phyloP scores from a whole-genome alignment of 2,888 invertebrate species.

The Gisinianus flammeolus region DNA sequence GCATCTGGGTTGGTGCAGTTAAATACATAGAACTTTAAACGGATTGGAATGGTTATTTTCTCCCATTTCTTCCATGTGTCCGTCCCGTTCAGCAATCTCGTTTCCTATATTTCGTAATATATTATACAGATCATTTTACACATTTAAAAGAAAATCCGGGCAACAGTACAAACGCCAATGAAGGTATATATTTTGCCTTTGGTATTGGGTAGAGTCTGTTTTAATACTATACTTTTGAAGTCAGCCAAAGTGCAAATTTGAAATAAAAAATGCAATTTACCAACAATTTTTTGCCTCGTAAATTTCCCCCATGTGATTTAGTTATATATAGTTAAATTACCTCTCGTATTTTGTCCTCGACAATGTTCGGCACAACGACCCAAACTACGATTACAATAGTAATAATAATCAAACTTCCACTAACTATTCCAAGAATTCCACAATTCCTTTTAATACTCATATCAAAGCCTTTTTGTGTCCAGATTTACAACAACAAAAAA shows the following conservation, averaged over 20 bases:
- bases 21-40: constrained; percentile 33
- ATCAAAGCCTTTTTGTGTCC: too few species aligned
- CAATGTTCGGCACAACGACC: constrained; percentile 47
- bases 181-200: too few species aligned
- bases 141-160: background rate
- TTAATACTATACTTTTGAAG: too few species aligned
- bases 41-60: constrained; percentile 2
- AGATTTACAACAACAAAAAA: too few species aligned
- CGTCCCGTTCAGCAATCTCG: constrained; percentile 50
- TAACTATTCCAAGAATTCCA: background rate
- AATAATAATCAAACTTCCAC: constrained; percentile 34
- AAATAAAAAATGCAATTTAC: too few species aligned
- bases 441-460: background rate
- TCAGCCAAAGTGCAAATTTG: too few species aligned
- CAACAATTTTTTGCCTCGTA: too few species aligned
- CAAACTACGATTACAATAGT: constrained; percentile 41
- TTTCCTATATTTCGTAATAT: constrained; percentile 43
- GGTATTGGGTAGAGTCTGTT: too few species aligned
- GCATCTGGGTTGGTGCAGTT: constrained; percentile 26
- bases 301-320: too few species aligned
- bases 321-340: too few species aligned
- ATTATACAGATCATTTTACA: background rate
- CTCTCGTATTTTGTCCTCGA: constrained; percentile 46
- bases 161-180: background rate
- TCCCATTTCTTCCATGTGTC: constrained; percentile 47